Conservation (phyloP, 92 coral and sea anemone genomes). For the Epizoanthus ramosus region DNA sequence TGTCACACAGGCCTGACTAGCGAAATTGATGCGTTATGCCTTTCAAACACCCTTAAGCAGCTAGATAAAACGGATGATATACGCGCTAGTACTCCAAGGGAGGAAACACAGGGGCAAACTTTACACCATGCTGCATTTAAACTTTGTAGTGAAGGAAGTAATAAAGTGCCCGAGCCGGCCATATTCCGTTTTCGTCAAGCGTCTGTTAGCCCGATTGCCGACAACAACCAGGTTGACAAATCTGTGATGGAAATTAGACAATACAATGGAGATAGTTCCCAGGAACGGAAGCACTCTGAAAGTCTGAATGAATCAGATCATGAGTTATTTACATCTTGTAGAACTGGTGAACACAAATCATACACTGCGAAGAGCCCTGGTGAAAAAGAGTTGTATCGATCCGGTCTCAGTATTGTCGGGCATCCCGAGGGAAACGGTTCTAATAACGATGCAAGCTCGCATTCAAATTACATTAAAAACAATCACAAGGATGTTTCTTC, state of each 20-base stretch:
- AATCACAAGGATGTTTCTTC: no score
- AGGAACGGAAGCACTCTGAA: constrained; percentile 1
- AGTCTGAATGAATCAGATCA: background rate
- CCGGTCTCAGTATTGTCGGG: background rate
- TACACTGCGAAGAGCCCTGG: background rate
- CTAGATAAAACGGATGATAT: background rate
- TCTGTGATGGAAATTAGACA: background rate
- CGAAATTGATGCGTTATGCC: constrained; percentile 65
- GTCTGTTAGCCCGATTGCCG: constrained; percentile 21
- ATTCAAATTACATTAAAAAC: background rate
- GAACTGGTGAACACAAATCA: background rate
- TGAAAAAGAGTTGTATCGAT: background rate
- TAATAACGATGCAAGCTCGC: background rate
- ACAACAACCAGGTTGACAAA: background rate
- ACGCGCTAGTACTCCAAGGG: constrained; percentile 30
- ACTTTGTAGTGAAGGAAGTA: background rate
- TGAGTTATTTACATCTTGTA: background rate
- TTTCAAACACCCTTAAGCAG: constrained; percentile 22
- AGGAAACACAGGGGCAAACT: background rate
- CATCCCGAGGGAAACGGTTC: no score
- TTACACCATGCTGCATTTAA: background rate
- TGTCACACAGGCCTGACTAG: constrained; percentile 83
- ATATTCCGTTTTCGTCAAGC: constrained; percentile 2
- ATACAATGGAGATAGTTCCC: background rate
- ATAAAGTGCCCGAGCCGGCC: background rate